Percentiles rank a stretch among this genome's conserved stretches.
Evolutionary conservation across 2,888 invertebrate species (phyloP).

Genomic region (Acanthosepion lycidas): DNA sequence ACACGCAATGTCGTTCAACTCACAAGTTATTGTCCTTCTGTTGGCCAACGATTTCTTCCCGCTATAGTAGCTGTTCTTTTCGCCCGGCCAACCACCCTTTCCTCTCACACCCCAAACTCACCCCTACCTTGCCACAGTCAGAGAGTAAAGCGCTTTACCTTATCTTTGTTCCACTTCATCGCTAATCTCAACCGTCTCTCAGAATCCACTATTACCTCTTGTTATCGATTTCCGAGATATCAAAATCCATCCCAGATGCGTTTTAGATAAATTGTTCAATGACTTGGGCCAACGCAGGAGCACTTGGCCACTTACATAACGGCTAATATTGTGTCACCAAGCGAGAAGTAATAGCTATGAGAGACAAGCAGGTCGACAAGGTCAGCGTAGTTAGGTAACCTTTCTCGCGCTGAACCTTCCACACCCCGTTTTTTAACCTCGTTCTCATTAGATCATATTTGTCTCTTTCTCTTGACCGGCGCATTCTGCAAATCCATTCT

Average conservation of each 20-base stretch:
- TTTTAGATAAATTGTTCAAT: slow-evolving; percentile 11
- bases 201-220: not conserved
- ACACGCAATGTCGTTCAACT: not conserved
- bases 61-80: not conserved
- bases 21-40: not conserved
- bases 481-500: not conserved
- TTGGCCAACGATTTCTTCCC: not conserved
- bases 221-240: not conserved
- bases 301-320: not conserved
- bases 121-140: not conserved
- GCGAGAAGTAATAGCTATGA: not conserved
- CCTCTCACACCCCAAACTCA: not conserved
- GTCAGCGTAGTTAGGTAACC: not conserved
- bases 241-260: slow-evolving; percentile 11
- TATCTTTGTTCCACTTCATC: not conserved
- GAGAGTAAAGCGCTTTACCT: not conserved
- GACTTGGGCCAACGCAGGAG: not conserved
- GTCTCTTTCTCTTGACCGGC: not conserved
- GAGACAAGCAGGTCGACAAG: slow-evolving; percentile 11
- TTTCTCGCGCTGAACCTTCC: too few relatives aligned
- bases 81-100: not conserved
- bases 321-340: slow-evolving; percentile 20
- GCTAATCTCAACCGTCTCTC: not conserved
- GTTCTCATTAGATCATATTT: not conserved
- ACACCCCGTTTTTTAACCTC: not conserved